phyloP scores from a whole-genome alignment of 2,888 invertebrate genomes.

The Endotricha flammealis region DNA sequence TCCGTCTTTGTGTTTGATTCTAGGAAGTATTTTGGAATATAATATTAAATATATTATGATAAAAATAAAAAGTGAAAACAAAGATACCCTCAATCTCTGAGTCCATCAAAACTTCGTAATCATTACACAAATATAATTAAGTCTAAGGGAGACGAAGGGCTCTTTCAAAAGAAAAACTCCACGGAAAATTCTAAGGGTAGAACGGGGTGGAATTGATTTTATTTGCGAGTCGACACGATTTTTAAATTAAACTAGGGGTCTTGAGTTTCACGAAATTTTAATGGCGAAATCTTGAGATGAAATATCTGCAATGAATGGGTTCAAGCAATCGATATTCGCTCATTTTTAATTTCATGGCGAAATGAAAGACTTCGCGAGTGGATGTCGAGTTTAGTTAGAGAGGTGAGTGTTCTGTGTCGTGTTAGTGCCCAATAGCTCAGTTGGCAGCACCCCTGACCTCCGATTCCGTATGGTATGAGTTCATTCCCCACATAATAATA shows the following conservation, averaged over 20 bases:
- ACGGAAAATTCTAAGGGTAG: constrained; percentile 28
- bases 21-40: background rate
- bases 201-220: constrained; percentile 59
- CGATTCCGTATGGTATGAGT: too few relatives aligned
- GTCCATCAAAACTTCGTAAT: constrained; percentile 57
- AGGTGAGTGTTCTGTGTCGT: too few relatives aligned
- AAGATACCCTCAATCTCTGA: constrained; percentile 13
- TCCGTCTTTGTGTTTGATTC: background rate
- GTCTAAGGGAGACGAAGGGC: constrained; percentile 37
- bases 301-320: constrained; percentile 2
- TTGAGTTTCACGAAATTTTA: constrained; percentile 27
- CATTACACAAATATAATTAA: constrained; percentile 66
- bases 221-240: constrained; percentile 73
- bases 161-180: constrained; percentile 47
- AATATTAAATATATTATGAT: background rate
- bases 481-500: too few relatives aligned
- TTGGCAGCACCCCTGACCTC: too few relatives aligned
- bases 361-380: too few relatives aligned
- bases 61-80: constrained; percentile 7
- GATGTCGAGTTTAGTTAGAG: too few relatives aligned
- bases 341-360: constrained; percentile 4
- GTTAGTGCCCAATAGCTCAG: too few relatives aligned
- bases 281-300: constrained; percentile 28
- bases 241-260: constrained; percentile 59
- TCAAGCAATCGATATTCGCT: background rate